Evolutionary conservation across 2,113 vertebrate genomes (phyloP).

Genomic region (Corvus hawaiiensis): DNA sequence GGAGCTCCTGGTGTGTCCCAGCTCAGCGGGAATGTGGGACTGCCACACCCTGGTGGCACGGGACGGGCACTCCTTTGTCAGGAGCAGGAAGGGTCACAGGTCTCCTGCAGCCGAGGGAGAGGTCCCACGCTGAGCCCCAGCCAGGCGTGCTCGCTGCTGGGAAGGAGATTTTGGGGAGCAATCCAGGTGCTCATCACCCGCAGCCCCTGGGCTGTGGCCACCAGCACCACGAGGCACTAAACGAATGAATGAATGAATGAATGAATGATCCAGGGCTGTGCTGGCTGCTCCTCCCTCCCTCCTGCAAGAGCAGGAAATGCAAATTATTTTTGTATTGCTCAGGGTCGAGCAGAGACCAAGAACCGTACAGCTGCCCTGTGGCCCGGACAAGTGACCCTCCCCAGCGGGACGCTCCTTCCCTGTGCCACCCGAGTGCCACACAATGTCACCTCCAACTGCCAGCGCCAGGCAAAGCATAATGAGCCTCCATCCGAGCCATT

Average conservation of each 20-base stretch:
- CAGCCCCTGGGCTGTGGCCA: not conserved
- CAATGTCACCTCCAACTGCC: slow-evolving; percentile 6
- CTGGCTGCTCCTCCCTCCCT: not conserved
- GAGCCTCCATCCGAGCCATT: not conserved
- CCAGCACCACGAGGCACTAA: not conserved
- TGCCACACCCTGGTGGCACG: not conserved
- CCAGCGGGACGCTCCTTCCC: not conserved
- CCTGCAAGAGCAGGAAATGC: not conserved
- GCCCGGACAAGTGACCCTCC: not conserved
- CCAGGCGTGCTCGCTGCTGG: not conserved
- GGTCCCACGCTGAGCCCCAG: not conserved
- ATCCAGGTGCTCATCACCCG: not conserved
- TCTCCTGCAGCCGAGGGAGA: not conserved
- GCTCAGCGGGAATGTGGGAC: not conserved
- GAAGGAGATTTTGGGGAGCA: not conserved
- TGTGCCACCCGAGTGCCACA: not conserved
- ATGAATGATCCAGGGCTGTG: not conserved
- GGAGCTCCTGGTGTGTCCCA: not conserved
- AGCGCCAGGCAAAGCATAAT: not conserved
- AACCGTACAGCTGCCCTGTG: not conserved
- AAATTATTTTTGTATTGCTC: not conserved
- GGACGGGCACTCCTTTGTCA: not conserved
- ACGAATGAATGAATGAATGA: not conserved
- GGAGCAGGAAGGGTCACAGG: not conserved
- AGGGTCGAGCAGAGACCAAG: not conserved